These are phyloP conservation scores for Ovis aries DNA, from an alignment of 2,113 vertebrate genomes.

Conservation along the genomic window ARS-UI_Ramb_v3.0 NC_056067.1:11793501-11794000, in stretches of 20 bases:
- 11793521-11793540: too few relatives aligned
- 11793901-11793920: background rate
- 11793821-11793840: rapidly evolving
- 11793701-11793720: background rate
- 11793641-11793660: background rate
- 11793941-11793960: rapidly evolving
- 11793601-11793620: background rate
- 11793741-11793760: background rate
- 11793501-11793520: background rate
- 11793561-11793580: rapidly evolving
- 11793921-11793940: background rate
- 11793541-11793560: background rate
- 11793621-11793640: background rate
- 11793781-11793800: background rate
- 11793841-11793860: background rate
- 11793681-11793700: background rate
- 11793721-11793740: background rate
- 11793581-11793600: background rate
- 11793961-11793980: background rate
- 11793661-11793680: background rate
- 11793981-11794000: background rate
- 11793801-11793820: background rate
- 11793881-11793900: rapidly evolving
- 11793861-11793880: background rate
- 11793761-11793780: background rate